Evolutionary conservation across 2,797 vertebrate species (phyloP), one percentile per base, ranked within the genome.

Genomic region (Dermochelys coriacea): DNA sequence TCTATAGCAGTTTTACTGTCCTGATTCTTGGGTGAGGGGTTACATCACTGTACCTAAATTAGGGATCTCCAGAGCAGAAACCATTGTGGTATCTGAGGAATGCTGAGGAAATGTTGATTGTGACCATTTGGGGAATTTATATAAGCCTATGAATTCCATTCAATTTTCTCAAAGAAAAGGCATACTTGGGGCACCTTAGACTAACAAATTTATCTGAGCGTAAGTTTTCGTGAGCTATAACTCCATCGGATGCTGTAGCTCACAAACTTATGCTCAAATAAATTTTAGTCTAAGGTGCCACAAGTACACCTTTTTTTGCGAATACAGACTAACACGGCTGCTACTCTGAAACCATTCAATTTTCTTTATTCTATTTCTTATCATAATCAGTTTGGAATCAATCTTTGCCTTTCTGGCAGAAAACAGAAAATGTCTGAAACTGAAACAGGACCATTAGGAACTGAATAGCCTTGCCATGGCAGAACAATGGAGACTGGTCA

Each of bases 121-220:
- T 1, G 2, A 16, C 0, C 0, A 37, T 12, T 5, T 31, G 52
- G 5, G 23, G 34, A 41, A 3, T 9, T 1, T 45, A 45, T 23
- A 21, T 74, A 74, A 74, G 45, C 68, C 41, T 74, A 45, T 41
- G 19, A 25, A 74, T 45, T 47, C 81, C 45, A 54, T 74, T 80
- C 34, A 11, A 3, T 49, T 27, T 25, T 31, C 21, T 54, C 77
- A 90, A n/a, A n/a, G n/a, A n/a, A n/a, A n/a, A n/a, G n/a, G n/a
- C n/a, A n/a, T n/a, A n/a, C n/a, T n/a, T n/a, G n/a, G n/a, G n/a
- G n/a, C n/a, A n/a, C n/a, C n/a, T n/a, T n/a, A n/a, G n/a, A n/a
- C n/a, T n/a, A n/a, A n/a, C n/a, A n/a, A n/a, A n/a, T n/a, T n/a
- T n/a, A n/a, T n/a, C n/a, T n/a, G n/a, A n/a, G n/a, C n/a, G n/a